These are phyloP conservation scores for Thysanoteuthis rhombus DNA, from an alignment of 2,888 invertebrate species.

Conservation along the genomic window DNA sequence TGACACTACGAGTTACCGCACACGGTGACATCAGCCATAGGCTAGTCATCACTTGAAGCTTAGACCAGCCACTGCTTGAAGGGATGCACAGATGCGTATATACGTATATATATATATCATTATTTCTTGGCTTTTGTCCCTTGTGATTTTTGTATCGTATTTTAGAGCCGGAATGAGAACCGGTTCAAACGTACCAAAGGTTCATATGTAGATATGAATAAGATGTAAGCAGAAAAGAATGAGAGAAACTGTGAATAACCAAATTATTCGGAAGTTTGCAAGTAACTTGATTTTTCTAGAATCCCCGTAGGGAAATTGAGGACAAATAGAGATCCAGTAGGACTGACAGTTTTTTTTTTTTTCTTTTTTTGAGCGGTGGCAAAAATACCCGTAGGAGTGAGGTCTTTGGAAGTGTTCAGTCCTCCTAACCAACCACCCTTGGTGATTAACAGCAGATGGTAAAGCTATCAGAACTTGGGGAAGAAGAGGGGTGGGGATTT, in stretches of 20 bases:
- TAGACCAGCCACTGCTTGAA: no score
- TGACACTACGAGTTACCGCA: no score
- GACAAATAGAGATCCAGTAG: not conserved
- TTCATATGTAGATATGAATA: no score
- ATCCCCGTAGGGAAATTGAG: not conserved
- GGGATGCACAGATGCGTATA: no score
- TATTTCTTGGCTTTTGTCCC: no score
- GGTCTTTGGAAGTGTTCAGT: not conserved
- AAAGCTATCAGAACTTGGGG: not conserved
- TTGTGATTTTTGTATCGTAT: no score
- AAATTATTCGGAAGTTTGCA: not conserved
- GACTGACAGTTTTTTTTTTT: no score
- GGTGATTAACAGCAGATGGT: conserved; percentile 12
- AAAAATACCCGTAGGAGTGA: not conserved
- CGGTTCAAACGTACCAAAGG: no score
- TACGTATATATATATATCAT: no score
- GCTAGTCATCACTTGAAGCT: no score
- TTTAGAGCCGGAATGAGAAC: no score
- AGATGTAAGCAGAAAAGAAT: not conserved
- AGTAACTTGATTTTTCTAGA: not conserved
- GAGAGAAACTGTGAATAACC: not conserved
- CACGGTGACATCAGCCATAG: no score
- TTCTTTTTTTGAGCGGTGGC: not conserved
- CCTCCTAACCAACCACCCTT: not conserved
- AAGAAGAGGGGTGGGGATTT: not conserved